Conservation (phyloP, 2,113 vertebrate genomes). For the Callithrix jacchus region DNA sequence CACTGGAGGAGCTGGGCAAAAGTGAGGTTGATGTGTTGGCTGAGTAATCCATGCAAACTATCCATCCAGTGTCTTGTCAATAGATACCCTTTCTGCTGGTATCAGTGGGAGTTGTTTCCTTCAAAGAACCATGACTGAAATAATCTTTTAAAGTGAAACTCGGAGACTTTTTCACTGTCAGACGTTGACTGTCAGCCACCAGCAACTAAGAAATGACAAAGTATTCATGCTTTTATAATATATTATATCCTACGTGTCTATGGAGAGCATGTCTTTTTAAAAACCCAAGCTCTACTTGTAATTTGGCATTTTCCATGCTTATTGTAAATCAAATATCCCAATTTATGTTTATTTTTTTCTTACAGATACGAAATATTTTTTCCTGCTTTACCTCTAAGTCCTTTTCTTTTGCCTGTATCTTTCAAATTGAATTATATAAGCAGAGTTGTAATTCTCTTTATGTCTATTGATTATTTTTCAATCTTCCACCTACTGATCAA, state of each 20-base stretch:
- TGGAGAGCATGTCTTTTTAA: not conserved
- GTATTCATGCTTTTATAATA: not conserved
- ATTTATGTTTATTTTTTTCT: not conserved
- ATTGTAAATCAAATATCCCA: not conserved
- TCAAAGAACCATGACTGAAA: not conserved
- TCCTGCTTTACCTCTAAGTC: not conserved
- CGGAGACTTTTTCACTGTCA: no score
- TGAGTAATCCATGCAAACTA: rapidly evolving
- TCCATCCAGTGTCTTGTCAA: rapidly evolving
- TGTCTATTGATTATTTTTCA: conserved; percentile 59
- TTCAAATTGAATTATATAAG: conserved; percentile 58
- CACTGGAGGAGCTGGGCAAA: rapidly evolving
- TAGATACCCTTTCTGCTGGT: not conserved
- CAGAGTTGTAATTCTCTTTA: conserved; percentile 52
- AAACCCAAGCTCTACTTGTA: not conserved
- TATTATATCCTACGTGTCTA: no score
- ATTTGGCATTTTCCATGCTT: not conserved
- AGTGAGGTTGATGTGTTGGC: rapidly evolving
- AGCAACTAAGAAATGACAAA: not conserved
- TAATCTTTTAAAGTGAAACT: not conserved
- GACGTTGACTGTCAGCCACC: not conserved
- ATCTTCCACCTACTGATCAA: conserved; percentile 45
- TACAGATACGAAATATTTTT: not conserved
- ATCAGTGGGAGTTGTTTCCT: not conserved
- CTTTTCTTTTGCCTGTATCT: not conserved